phyloP scores from a whole-genome alignment of 2,113 vertebrate genomes.

The Labeo catla region DNA sequence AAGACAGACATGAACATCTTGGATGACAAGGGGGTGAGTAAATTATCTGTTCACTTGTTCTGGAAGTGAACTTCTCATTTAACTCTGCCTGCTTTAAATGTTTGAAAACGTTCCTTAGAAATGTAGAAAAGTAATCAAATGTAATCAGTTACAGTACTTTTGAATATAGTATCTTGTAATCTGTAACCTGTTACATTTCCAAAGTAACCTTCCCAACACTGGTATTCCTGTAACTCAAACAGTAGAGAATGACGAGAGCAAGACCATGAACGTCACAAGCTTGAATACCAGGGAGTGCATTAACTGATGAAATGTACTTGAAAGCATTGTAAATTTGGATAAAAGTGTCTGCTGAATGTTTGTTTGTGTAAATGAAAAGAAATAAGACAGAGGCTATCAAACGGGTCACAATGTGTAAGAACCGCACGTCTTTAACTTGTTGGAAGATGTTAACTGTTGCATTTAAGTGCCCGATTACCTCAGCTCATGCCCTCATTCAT shows the following conservation, averaged over 20 bases:
- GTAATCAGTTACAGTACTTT: too few relatives aligned
- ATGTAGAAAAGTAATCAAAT: too few relatives aligned
- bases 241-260: neutral
- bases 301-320: neutral
- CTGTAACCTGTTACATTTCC: too few relatives aligned
- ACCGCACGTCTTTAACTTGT: slow-evolving; percentile 11
- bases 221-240: neutral
- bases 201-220: too few relatives aligned
- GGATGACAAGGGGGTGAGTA: too few relatives aligned
- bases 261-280: neutral
- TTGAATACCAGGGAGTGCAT: neutral
- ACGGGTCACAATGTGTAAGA: neutral
- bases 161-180: too few relatives aligned
- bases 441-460: slow-evolving; percentile 28
- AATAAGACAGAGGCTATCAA: neutral
- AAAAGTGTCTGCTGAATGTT: neutral
- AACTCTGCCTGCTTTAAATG: too few relatives aligned
- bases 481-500: neutral
- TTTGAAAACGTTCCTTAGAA: too few relatives aligned
- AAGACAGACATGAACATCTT: too few relatives aligned
- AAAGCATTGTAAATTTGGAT: neutral
- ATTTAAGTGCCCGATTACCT: slow-evolving; percentile 2
- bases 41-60: too few relatives aligned
- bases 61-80: too few relatives aligned
- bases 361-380: neutral